Conservation (phyloP, 2,797 vertebrate genomes). For the Phrynocephalus vlangalii region DNA sequence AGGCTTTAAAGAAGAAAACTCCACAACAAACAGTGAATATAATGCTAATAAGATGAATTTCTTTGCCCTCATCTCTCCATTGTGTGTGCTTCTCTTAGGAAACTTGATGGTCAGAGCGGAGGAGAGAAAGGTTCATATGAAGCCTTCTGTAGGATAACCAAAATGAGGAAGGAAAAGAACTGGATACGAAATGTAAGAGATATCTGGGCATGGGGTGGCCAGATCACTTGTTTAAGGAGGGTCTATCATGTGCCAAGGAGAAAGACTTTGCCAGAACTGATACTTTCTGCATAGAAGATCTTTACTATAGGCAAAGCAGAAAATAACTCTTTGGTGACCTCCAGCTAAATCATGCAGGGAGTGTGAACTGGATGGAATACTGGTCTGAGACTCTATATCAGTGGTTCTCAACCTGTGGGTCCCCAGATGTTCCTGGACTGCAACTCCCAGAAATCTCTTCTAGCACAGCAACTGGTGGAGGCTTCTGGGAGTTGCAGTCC, state of each 20-base stretch:
- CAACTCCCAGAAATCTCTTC: too few species aligned
- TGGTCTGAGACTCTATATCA: background rate
- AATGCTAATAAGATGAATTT: background rate
- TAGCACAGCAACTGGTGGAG: too few species aligned
- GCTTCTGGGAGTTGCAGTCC: too few species aligned
- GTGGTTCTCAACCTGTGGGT: too few species aligned
- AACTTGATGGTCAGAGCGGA: background rate
- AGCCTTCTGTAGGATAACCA: background rate
- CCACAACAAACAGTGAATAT: slow-evolving; percentile 35
- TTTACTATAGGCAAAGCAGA: background rate
- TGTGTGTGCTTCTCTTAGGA: background rate
- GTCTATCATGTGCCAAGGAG: background rate
- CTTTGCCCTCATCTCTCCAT: background rate
- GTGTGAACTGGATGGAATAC: background rate
- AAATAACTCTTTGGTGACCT: background rate
- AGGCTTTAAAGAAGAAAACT: slow-evolving; percentile 51
- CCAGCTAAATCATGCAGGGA: background rate
- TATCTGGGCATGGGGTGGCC: background rate
- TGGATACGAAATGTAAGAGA: background rate
- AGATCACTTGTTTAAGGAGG: background rate
- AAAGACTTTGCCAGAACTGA: background rate
- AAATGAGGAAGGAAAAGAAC: background rate
- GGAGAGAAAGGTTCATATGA: background rate
- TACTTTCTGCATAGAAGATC: background rate
- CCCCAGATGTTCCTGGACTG: too few species aligned